Conservation (phyloP, 2,113 vertebrate genomes). For the Sinocyclocheilus grahami region DNA sequence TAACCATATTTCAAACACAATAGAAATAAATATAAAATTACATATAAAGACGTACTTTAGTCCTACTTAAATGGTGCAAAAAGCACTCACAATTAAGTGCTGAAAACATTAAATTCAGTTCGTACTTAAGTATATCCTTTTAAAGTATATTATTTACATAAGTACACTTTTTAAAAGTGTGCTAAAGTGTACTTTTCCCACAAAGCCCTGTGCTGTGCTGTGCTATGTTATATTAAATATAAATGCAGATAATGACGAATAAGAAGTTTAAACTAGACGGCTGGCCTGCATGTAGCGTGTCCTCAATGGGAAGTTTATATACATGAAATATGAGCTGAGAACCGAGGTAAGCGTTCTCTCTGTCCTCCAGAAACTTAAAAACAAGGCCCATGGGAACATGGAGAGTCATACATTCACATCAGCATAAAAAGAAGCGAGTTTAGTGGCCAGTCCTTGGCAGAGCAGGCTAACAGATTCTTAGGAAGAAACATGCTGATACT, state of each 20-base stretch:
- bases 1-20: not conserved
- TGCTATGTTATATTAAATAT: not conserved
- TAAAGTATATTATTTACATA: not conserved
- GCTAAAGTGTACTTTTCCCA: not conserved
- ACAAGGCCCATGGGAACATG: constrained; percentile 63
- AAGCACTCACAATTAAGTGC: not conserved
- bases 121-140: not conserved
- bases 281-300: not conserved
- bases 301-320: not conserved
- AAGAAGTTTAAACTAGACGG: not conserved
- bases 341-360: constrained; percentile 59
- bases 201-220: not conserved
- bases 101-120: not conserved
- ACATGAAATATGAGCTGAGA: constrained; percentile 63
- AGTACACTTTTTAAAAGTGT: not conserved
- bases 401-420: constrained; percentile 60
- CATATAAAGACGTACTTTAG: not conserved
- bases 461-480: not conserved
- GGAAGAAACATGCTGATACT: not conserved
- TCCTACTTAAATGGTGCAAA: not conserved
- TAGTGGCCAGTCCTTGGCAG: not conserved
- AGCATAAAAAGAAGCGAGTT: not conserved
- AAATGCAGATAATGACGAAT: not conserved
- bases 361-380: not conserved
- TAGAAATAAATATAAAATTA: not conserved